Evolutionary conservation across 1,140 invertebrate genomes (phyloP).

Genomic region (Ptiloglossa arizonensis): DNA sequence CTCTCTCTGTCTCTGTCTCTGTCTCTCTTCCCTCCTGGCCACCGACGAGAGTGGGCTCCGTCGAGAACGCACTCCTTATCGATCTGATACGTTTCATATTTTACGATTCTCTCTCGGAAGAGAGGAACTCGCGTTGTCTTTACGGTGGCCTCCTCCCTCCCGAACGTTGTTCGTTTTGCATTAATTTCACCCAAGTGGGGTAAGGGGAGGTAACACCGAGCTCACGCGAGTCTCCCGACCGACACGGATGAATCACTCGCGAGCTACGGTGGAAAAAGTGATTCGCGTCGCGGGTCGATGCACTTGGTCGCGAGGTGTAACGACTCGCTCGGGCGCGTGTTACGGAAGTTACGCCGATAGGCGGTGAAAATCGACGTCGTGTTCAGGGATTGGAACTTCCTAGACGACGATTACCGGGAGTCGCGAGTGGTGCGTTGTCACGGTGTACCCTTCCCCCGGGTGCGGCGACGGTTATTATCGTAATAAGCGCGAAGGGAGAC

Average conservation of each 20-base stretch:
- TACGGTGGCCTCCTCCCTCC: constrained; percentile 30
- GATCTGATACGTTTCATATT: constrained; percentile 77
- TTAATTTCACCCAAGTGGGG: constrained; percentile 54
- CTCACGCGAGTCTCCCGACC: constrained; percentile 22
- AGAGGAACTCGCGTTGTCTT: constrained; percentile 22
- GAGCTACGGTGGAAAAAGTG: not conserved
- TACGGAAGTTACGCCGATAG: constrained; percentile 13
- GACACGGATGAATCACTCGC: constrained; percentile 42
- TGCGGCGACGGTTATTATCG: constrained; percentile 6
- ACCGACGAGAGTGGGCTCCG: not conserved
- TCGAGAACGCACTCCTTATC: constrained; percentile 62
- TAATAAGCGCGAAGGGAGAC: not conserved
- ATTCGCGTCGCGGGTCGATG: constrained; percentile 52
- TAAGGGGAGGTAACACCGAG: not conserved
- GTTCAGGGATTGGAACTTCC: not conserved
- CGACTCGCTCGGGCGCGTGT: not conserved
- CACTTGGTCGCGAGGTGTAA: not conserved
- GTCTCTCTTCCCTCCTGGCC: not conserved
- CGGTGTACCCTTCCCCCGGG: not conserved
- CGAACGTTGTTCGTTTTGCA: constrained; percentile 53
- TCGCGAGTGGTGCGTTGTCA: not conserved
- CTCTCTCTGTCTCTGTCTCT: not conserved
- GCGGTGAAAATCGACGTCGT: constrained; percentile 8
- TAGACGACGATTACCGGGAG: constrained; percentile 19
- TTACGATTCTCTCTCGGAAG: constrained; percentile 62